Evolutionary conservation across 2,888 invertebrate species (phyloP), one percentile per base, ranked within the genome.

Genomic region (Caenorhabditis sp.): DNA sequence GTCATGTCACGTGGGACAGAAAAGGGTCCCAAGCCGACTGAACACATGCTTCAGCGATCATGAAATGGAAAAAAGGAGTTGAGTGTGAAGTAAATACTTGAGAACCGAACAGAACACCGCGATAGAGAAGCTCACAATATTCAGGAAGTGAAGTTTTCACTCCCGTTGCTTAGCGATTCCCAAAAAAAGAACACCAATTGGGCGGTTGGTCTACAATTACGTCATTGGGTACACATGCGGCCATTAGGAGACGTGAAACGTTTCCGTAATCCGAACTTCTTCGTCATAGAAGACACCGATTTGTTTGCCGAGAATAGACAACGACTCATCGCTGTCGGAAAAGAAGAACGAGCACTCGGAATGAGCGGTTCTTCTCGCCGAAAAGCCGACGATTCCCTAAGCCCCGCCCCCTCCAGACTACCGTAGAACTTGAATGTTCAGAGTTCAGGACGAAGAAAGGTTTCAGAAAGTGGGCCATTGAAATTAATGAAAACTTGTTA

Each of bases 321-420:
- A 32, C 6, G 15, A 65, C 63, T 46, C 46, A 15, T 39, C 15
- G 35, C 24, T 15, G 24, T 11, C 9, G 37, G 24, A 45, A 11
- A 1, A 32, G n/a, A 50, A 17, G 24, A 20, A 11, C 8, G 17
- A 50, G 22, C 22, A 50, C 39, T 24, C 20, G 27, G 26, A 50
- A 61, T 39, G 39, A 39, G 41, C 30, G n/a, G 35, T 52, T 52
- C 52, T 48, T 48, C 35, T 45, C 22, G n/a, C n/a, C n/a, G n/a
- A 43, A 43, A 56, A 56, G 56, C 41, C 24, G 52, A 41, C 26
- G 46, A 43, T 7, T 39, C 41, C n/a, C 15, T 1, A 53, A 17
- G 35, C 59, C 17, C 70, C 70, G 70, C 70, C 70, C 30, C 59
- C 27, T 7, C 53, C 26, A 70, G 70, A 70, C 70, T 70, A 70